These are phyloP conservation scores for Amphiprion percula DNA, from an alignment of 2,113 vertebrate genomes.

Conservation along the genomic window DNA sequence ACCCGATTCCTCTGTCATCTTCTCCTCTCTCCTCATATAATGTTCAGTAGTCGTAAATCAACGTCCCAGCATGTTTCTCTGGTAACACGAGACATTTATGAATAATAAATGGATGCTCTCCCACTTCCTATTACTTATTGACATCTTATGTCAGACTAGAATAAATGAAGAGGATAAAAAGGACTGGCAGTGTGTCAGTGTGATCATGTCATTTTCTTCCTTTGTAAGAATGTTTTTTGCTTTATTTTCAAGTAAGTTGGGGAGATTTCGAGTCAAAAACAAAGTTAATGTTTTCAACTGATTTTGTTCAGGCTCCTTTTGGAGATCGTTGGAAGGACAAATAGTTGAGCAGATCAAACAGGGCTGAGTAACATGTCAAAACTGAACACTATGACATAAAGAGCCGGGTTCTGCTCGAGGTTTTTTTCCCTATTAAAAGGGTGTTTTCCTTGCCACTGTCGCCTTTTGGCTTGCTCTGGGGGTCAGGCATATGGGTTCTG, in stretches of 20 bases:
- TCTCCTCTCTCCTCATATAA: constrained; percentile 12
- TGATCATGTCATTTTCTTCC: not conserved
- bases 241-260: constrained; percentile 1
- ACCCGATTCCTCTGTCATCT: constrained; percentile 8
- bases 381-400: not conserved
- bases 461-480: too few species aligned
- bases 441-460: too few species aligned
- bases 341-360: not conserved
- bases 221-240: not conserved
- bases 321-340: not conserved
- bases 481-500: too few species aligned
- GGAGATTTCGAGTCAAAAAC: not conserved
- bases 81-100: constrained; percentile 51
- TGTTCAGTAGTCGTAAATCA: constrained; percentile 49
- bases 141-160: constrained; percentile 41
- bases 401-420: too few species aligned
- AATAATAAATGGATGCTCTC: constrained; percentile 61
- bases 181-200: constrained; percentile 17
- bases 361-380: not conserved
- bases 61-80: constrained; percentile 40
- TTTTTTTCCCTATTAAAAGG: too few species aligned
- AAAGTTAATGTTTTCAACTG: not conserved
- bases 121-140: constrained; percentile 62
- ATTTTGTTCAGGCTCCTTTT: not conserved
- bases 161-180: constrained; percentile 40